Percentiles rank a stretch among this genome's conserved stretches.
Conservation (phyloP, 2,888 invertebrate species). For the Sinotaia quadrata region DNA sequence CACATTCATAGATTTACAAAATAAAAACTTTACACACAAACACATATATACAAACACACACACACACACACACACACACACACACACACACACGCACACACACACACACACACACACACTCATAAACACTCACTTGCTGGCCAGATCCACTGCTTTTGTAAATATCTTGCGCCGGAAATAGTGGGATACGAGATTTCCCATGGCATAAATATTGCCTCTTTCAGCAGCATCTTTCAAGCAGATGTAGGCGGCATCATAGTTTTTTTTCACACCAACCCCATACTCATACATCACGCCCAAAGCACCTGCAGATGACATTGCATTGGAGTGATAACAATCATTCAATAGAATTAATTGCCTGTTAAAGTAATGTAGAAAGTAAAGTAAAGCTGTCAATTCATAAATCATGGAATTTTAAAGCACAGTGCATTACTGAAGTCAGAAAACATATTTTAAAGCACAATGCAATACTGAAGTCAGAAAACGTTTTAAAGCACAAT, state of each 20-base stretch:
- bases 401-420: background rate
- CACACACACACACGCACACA: background rate
- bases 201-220: constrained; percentile 72
- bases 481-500: too few species aligned
- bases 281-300: constrained; percentile 71
- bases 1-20: too few species aligned
- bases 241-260: constrained; percentile 64
- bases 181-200: constrained; percentile 70
- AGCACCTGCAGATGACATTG: constrained; percentile 57
- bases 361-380: too few species aligned
- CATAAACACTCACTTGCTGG: constrained; percentile 66
- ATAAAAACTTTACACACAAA: too few species aligned
- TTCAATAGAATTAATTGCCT: too few species aligned
- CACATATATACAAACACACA: too few species aligned
- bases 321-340: too few species aligned
- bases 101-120: background rate
- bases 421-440: too few species aligned
- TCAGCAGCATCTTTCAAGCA: constrained; percentile 69
- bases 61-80: background rate
- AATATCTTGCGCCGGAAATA: constrained; percentile 70
- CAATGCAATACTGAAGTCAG: too few species aligned
- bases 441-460: too few species aligned
- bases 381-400: too few species aligned
- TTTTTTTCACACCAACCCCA: constrained; percentile 65
- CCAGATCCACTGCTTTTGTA: constrained; percentile 70